These are phyloP conservation scores for Catocala sponsa DNA, from an alignment of 2,888 invertebrate genomes.

Conservation along the genomic window DNA sequence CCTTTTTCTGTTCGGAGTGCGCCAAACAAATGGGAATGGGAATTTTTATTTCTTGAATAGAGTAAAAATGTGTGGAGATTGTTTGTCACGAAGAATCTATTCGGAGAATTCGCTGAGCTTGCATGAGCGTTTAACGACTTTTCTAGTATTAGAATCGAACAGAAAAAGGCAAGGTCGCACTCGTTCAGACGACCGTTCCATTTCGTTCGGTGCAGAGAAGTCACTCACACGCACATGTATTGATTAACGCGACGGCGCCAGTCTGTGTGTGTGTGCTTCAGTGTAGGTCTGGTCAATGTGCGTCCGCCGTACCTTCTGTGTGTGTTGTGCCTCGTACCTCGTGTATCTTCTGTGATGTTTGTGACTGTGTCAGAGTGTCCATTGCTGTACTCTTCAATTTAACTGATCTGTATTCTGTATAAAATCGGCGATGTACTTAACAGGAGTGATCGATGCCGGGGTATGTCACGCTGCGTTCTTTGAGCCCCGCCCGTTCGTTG, in stretches of 20 bases:
- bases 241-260: slow-evolving; percentile 88
- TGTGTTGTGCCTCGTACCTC: slow-evolving; percentile 77
- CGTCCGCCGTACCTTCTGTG: slow-evolving; percentile 70
- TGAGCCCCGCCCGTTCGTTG: slow-evolving; percentile 71
- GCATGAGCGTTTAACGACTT: slow-evolving; percentile 35
- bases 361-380: slow-evolving; percentile 80
- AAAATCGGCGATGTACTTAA: slow-evolving; percentile 68
- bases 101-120: slow-evolving; percentile 38
- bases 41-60: slow-evolving; percentile 65
- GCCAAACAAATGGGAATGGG: slow-evolving; percentile 59
- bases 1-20: slow-evolving; percentile 76
- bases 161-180: slow-evolving; percentile 71
- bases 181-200: slow-evolving; percentile 47
- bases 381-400: slow-evolving; percentile 73
- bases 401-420: slow-evolving; percentile 72
- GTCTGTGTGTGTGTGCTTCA: slow-evolving; percentile 82
- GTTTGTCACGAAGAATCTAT: slow-evolving; percentile 41
- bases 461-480: slow-evolving; percentile 77
- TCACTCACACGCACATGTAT: slow-evolving; percentile 92
- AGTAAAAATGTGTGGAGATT: slow-evolving; percentile 53
- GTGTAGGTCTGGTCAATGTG: slow-evolving; percentile 71
- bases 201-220: slow-evolving; percentile 71
- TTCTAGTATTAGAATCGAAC: slow-evolving; percentile 33
- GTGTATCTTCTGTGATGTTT: slow-evolving; percentile 84
- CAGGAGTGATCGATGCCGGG: slow-evolving; percentile 70